phyloP scores from a whole-genome alignment of 2,888 invertebrate species.

The Eristalinus aeneus region DNA sequence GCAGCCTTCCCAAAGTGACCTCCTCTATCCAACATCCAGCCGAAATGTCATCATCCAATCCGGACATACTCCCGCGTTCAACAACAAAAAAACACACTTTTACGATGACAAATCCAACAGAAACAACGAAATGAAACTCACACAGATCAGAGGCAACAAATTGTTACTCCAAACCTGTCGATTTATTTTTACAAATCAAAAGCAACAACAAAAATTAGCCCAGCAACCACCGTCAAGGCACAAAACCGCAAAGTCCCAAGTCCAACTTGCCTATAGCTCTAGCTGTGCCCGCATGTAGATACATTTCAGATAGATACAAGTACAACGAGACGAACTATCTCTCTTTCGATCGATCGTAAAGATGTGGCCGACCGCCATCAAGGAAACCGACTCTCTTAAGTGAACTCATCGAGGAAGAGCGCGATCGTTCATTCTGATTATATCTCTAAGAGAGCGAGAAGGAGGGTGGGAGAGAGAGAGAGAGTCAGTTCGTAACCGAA shows the following conservation, averaged over 20 bases:
- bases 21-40: slow-evolving; percentile 2
- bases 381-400: slow-evolving; percentile 1
- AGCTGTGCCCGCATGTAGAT: slow-evolving; percentile 7
- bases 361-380: background rate
- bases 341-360: slow-evolving; percentile 2
- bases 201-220: slow-evolving; percentile 13
- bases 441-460: slow-evolving; percentile 19
- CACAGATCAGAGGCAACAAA: background rate
- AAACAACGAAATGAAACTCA: background rate
- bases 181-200: slow-evolving; percentile 12
- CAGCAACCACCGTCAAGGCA: slow-evolving; percentile 17
- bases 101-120: background rate
- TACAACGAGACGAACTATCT: background rate
- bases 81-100: background rate
- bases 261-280: slow-evolving; percentile 7
- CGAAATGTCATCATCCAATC: slow-evolving; percentile 26
- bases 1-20: background rate
- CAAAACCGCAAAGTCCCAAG: slow-evolving; percentile 21
- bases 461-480: background rate
- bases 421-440: slow-evolving; percentile 29
- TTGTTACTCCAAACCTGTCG: slow-evolving; percentile 6
- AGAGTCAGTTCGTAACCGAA: slow-evolving; percentile 16
- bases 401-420: background rate
- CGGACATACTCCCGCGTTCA: background rate
- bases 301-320: background rate